These are phyloP conservation scores for Chrysopa pallens DNA, from an alignment of 1,140 invertebrate species.

Conservation along the genomic window DNA sequence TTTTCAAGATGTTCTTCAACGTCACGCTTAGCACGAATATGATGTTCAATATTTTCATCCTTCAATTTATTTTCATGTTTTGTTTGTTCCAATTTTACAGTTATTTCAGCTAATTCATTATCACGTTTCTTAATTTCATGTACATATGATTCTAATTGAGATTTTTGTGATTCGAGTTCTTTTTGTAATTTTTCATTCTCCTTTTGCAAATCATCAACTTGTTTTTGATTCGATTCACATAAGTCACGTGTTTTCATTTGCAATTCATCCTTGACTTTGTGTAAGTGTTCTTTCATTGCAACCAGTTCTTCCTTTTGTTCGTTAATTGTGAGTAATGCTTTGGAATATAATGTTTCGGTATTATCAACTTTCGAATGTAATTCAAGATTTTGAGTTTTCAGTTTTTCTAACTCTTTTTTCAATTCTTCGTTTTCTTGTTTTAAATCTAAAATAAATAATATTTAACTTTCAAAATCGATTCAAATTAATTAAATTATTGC, in stretches of 20 bases:
- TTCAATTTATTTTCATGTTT: conserved; percentile 19
- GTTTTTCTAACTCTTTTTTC: conserved; percentile 14
- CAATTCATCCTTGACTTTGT: conserved; percentile 20
- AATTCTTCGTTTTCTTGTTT: conserved; percentile 8
- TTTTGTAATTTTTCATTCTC: conserved; percentile 34
- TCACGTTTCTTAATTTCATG: conserved; percentile 29
- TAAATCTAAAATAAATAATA: conserved; percentile 7
- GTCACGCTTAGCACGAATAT: conserved; percentile 7
- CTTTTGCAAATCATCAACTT: conserved; percentile 27
- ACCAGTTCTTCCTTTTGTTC: conserved; percentile 22
- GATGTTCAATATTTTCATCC: conserved; percentile 8
- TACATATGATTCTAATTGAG: conserved; percentile 27
- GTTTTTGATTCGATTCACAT: not conserved
- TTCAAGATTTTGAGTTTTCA: conserved; percentile 10
- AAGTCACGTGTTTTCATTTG: conserved; percentile 6
- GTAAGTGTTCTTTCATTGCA: conserved; percentile 19
- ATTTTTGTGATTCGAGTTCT: conserved; percentile 31
- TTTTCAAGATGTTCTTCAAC: conserved; percentile 5
- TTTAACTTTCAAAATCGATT: too few relatives aligned
- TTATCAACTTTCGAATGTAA: too few relatives aligned
- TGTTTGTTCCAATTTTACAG: conserved; percentile 21
- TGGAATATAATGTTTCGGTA: not conserved
- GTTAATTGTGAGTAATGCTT: conserved; percentile 6
- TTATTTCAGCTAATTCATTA: conserved; percentile 20
- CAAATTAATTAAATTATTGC: too few relatives aligned